These are phyloP conservation scores for Bembecia ichneumoniformis DNA, from an alignment of 2,888 invertebrate genomes.

Conservation along the genomic window DNA sequence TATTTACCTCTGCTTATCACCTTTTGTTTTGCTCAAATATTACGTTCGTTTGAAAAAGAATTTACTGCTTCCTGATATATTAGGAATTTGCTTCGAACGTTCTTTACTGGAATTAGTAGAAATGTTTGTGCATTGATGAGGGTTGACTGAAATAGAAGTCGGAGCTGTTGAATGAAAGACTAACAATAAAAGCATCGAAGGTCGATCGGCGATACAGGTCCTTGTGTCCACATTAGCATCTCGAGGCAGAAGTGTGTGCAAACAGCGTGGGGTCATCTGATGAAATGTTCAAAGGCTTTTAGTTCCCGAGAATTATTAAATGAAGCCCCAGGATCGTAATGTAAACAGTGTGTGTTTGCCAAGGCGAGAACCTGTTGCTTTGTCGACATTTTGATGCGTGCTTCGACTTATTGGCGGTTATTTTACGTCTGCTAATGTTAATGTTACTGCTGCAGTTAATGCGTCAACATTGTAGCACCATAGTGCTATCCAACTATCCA, in stretches of 20 bases:
- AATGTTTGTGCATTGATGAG: conserved; percentile 48
- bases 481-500: conserved; percentile 9
- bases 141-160: conserved; percentile 63
- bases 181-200: conserved; percentile 63
- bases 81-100: not conserved
- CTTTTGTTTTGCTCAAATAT: conserved; percentile 63
- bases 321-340: conserved; percentile 71
- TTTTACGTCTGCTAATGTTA: conserved; percentile 67
- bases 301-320: conserved; percentile 74
- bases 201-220: conserved; percentile 69
- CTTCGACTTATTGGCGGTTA: conserved; percentile 67
- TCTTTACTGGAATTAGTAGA: conserved; percentile 8
- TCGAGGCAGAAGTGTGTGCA: conserved; percentile 68
- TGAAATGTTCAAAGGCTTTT: conserved; percentile 74
- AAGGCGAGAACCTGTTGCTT: conserved; percentile 68
- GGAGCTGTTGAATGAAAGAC: conserved; percentile 42
- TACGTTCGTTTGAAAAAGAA: conserved; percentile 39
- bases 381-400: conserved; percentile 64
- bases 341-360: conserved; percentile 65
- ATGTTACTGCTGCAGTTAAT: conserved; percentile 51
- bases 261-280: conserved; percentile 72
- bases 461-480: conserved; percentile 55
- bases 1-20: conserved; percentile 70
- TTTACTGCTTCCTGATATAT: conserved; percentile 28
- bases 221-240: conserved; percentile 73